Base-by-base conservation (phyloP, 2,888 invertebrate genomes). In the Dendrolimus houi region DNA sequence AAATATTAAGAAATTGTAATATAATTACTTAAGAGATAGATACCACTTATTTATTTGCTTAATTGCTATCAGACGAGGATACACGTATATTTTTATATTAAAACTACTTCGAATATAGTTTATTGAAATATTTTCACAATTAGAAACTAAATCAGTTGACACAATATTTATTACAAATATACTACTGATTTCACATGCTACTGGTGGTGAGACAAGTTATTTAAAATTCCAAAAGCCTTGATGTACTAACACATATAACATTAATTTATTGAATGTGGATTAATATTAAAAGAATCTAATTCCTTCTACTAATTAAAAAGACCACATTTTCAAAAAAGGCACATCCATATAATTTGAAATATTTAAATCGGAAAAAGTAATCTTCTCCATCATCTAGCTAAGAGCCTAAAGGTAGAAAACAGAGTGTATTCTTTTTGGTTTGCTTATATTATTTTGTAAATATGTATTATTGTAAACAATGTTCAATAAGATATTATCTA, bases 281-380 rank as follows among this genome's bases (percentile, higher is more conserved):
- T 47, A 40, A n/a, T 55, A 52, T n/a, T 41, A 54, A 41, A 56
- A 54, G 13, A 47, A 13, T 12, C 57, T 60, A 66, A 63, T 17
- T 55, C 60, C 55, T 56, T 63, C 61, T 62, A 65, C 52, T 1
- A 74, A 72, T 60, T 71, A 69, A 77, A 62, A 68, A 67, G 59
- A 67, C 62, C 71, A 71, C 59, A 68, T 72, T 72, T 29, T 29
- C 67, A 81, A 81, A 80, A 85, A 85, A 85, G 85, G 85, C 85
- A 86, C 85, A 78, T 82, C 67, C 68, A 77, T 75, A 77, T 64
- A 72, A 75, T 69, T 72, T 70, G 67, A 75, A 75, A 72, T 64
- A 61, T 29, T 29, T 29, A 29, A 29, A 29, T 29, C 29, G 29
- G 29, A 29, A 29, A 1, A 29, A 62, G 60, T 29, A 29, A 29